Evolutionary conservation across 2,113 vertebrate genomes (phyloP), one percentile per base, ranked within the genome.

Genomic region (Chrysemys picta): DNA sequence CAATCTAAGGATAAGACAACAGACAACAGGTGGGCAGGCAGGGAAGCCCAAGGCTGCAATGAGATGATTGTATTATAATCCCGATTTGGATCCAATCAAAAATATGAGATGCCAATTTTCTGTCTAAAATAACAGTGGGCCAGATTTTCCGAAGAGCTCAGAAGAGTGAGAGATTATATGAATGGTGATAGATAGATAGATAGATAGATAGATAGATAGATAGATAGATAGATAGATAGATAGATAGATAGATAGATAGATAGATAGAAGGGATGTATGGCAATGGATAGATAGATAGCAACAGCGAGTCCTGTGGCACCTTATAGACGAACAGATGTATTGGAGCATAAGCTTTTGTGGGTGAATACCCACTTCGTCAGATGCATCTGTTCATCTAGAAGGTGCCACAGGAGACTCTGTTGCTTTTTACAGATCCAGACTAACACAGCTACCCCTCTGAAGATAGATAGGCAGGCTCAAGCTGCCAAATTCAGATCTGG

Each of bases 31-130:
- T 54, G 45, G 65, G 31, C 29, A 62, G 29, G 14, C 31, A 31
- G 25, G 59, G 29, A 29, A 62, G 59, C 57, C 87, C 50, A 76
- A 21, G 87, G 11, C 87, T 76, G 45, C 38, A 80, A 54, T 3
- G 54, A 78, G 53, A 87, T 84, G 90, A 90, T 57, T 65, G 38
- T 78, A 42, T 89, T 76, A 45, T 65, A 52, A 52, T 76, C 89
- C n/a, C 72, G 42, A 86, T 89, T 93, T 79, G 92, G 96, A 93
- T 89, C 56, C 81, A 62, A 89, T 94, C 80, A 31, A 88, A 65
- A 93, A 94, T 42, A 86, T 0, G 38, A 96, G 52, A 59, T 4
- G 13, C 91, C 86, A 56, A 49, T 27, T 92, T 84, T 75, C n/a
- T 45, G 21, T 81, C 95, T 87, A 49, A 54, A 88, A 88, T 54